phyloP scores from a whole-genome alignment of 2,797 vertebrate species.

The Anolis apletophallus region DNA sequence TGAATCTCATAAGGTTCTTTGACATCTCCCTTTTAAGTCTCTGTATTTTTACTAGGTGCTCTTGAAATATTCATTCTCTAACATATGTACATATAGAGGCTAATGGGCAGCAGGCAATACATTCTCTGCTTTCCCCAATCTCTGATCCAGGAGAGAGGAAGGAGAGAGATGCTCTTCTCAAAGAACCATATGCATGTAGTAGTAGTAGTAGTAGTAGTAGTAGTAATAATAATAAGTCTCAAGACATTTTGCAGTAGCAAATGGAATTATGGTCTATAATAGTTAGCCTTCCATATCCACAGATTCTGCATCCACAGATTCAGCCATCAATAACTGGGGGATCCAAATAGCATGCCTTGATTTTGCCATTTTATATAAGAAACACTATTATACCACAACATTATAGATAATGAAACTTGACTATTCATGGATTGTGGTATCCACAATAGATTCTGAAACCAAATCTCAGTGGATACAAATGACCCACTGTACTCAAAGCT shows the following conservation, averaged over 20 bases:
- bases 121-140: constrained; percentile 14
- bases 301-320: too few relatives aligned
- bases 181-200: not conserved
- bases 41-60: constrained; percentile 68
- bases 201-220: not conserved
- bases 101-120: constrained; percentile 53
- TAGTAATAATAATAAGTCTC: not conserved
- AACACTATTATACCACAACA: too few relatives aligned
- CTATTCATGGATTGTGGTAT: too few relatives aligned
- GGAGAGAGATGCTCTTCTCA: not conserved
- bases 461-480: too few relatives aligned
- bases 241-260: not conserved
- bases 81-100: constrained; percentile 68
- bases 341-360: too few relatives aligned
- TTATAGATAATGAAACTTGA: too few relatives aligned
- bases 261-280: too few relatives aligned
- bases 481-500: not conserved
- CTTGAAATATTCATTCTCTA: constrained; percentile 72
- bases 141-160: not conserved
- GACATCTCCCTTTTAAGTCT: constrained; percentile 65
- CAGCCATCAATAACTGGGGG: too few relatives aligned
- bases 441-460: too few relatives aligned
- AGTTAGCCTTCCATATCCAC: too few relatives aligned
- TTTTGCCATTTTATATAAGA: too few relatives aligned
- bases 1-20: constrained; percentile 68